These are phyloP conservation scores for Loxodonta africana DNA, from an alignment of 2,113 vertebrate species.

Conservation along the genomic window DNA sequence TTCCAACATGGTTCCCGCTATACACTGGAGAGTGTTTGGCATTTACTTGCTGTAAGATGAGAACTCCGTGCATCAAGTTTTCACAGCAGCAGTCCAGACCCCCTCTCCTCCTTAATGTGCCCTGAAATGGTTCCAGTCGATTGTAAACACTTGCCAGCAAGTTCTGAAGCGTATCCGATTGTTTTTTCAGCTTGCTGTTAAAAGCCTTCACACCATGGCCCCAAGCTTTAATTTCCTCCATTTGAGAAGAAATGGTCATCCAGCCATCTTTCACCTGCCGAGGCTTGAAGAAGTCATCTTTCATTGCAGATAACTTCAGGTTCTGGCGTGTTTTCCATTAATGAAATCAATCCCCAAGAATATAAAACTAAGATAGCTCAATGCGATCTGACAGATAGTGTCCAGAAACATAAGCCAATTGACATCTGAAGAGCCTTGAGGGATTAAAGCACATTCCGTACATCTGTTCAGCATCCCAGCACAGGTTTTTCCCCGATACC, in stretches of 20 bases:
- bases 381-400: conserved; percentile 72
- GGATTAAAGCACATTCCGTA: conserved; percentile 75
- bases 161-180: conserved; percentile 68
- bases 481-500: neutral
- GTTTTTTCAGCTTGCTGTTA: conserved; percentile 69
- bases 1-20: conserved; percentile 60
- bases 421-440: conserved; percentile 68
- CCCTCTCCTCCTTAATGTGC: conserved; percentile 30
- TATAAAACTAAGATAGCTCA: conserved; percentile 76
- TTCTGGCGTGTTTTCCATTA: conserved; percentile 78
- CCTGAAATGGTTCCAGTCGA: conserved; percentile 54
- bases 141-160: conserved; percentile 73
- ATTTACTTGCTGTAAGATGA: conserved; percentile 73
- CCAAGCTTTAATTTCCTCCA: conserved; percentile 72
- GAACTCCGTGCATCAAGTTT: conserved; percentile 54
- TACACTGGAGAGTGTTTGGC: conserved; percentile 30
- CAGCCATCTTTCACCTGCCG: conserved; percentile 50
- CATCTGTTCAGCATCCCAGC: conserved; percentile 81
- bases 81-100: conserved; percentile 66
- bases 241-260: conserved; percentile 62
- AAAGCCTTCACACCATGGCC: conserved; percentile 43
- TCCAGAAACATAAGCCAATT: conserved; percentile 80
- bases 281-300: conserved; percentile 41
- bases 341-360: conserved; percentile 76
- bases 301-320: conserved; percentile 62